Base-by-base conservation (phyloP, 2,113 vertebrate genomes). In the Lepisosteus osseus region DNA sequence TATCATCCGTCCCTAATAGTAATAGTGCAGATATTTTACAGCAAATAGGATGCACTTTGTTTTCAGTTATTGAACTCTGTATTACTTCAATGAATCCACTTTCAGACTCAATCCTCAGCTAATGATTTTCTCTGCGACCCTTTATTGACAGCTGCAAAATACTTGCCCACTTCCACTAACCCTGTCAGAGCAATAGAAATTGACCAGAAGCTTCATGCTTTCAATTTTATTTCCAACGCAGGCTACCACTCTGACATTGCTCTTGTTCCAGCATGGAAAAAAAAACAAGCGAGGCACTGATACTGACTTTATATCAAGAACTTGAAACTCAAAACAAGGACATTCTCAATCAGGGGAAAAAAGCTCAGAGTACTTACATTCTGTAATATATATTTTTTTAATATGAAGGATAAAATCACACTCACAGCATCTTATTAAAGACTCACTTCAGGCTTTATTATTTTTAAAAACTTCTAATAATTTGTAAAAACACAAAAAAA, bases 81-180 rank as follows among this genome's bases (percentile, higher is more conserved):
- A 56, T 74, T 29, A 56, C 72, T 57, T 55, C 62, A 75, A 66
- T 65, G 43, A 59, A 65, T 54, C 43, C 73, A 66, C 45, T 65
- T 40, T 64, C 43, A 17, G 6, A 7, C 68, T 69, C 67, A 74
- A 17, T 64, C 66, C 55, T n/a, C 51, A n/a, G 6, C 59, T 61
- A 73, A 70, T 73, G 55, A 65, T 67, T 70, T 67, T 70, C 56
- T 66, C 43, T 42, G 54, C n/a, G 63, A 41, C 5, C 11, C 12
- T 9, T 71, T 70, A 65, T 66, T 71, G 73, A 67, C 43, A 71
- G n/a, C 7, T 51, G 14, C 11, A 44, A 41, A 9, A 67, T 57
- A 70, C 29, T 13, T 6, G 56, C n/a, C 51, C 42, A 15, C 61
- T 61, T 55, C 59, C 69, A 67, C 41, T 65, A 6, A 12, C 29